Conservation (phyloP, 2,113 vertebrate species). For the Apus apus region DNA sequence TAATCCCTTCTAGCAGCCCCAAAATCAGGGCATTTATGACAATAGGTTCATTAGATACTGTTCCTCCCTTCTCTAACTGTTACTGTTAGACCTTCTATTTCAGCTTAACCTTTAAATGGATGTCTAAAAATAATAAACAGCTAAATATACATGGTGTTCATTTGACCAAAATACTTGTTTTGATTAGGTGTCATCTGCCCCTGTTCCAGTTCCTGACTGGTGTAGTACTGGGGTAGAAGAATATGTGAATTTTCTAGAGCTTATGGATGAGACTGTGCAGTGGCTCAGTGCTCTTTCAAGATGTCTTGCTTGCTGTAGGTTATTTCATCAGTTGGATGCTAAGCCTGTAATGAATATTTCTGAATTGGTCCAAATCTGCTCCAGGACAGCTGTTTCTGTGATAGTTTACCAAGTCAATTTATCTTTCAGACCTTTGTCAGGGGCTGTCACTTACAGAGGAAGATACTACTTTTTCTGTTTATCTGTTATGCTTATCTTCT, state of each 20-base stretch:
- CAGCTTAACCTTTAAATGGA: neutral
- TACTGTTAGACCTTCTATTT: neutral
- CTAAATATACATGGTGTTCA: neutral
- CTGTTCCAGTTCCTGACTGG: neutral
- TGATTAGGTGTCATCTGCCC: neutral
- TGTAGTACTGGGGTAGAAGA: neutral
- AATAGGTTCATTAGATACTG: neutral
- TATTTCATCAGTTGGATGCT: neutral
- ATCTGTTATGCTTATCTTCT: neutral
- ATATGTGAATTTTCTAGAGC: neutral
- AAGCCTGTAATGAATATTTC: conserved; percentile 48
- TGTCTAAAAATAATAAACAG: neutral
- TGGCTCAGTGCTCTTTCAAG: conserved; percentile 12
- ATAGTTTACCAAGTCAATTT: neutral
- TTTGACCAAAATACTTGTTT: neutral
- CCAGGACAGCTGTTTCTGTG: conserved; percentile 60
- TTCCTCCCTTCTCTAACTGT: neutral
- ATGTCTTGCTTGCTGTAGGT: conserved; percentile 35
- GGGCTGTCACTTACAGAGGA: neutral
- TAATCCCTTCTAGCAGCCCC: neutral
- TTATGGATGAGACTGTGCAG: neutral
- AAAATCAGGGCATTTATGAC: neutral
- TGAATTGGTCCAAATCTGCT: conserved; percentile 61
- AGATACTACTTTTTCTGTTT: neutral
- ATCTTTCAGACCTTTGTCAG: neutral